Evolutionary conservation across 2,113 vertebrate species (phyloP).

Genomic region (Sinosuthora webbiana): DNA sequence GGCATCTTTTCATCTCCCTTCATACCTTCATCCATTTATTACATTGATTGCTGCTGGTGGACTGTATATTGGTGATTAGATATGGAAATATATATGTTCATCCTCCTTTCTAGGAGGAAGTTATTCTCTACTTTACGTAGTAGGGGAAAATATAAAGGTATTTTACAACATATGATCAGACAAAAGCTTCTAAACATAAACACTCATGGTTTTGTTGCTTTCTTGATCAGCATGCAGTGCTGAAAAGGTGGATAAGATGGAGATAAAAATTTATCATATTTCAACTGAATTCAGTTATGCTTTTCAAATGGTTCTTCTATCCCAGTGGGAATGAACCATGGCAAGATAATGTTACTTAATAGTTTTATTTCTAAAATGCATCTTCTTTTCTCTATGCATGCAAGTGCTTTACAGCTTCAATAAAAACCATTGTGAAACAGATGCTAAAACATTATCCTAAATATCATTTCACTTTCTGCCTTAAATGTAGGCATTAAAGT

Average conservation of each 20-base stretch:
- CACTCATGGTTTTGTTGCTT: background rate
- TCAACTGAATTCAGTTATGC: constrained; percentile 36
- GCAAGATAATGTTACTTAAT: constrained; percentile 62
- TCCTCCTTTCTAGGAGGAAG: background rate
- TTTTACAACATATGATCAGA: background rate
- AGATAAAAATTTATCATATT: constrained; percentile 38
- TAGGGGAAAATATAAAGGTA: background rate
- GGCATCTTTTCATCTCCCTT: background rate
- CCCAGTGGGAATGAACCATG: constrained; percentile 42
- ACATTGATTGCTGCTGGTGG: background rate
- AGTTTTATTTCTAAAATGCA: constrained; percentile 57
- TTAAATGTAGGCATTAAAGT: constrained; percentile 46
- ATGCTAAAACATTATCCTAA: constrained; percentile 36
- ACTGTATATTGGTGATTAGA: background rate
- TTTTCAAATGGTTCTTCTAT: constrained; percentile 24
- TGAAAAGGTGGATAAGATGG: background rate
- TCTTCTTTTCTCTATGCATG: constrained; percentile 14
- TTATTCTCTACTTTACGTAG: background rate
- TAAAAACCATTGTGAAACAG: constrained; percentile 60
- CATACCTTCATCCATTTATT: background rate
- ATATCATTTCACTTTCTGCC: constrained; percentile 29
- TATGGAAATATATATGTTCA: background rate
- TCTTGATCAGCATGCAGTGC: background rate
- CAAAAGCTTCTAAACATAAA: background rate
- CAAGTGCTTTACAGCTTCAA: constrained; percentile 52